Conservation (phyloP, 2,888 invertebrate genomes). For the Sphaerophoria taeniata region DNA sequence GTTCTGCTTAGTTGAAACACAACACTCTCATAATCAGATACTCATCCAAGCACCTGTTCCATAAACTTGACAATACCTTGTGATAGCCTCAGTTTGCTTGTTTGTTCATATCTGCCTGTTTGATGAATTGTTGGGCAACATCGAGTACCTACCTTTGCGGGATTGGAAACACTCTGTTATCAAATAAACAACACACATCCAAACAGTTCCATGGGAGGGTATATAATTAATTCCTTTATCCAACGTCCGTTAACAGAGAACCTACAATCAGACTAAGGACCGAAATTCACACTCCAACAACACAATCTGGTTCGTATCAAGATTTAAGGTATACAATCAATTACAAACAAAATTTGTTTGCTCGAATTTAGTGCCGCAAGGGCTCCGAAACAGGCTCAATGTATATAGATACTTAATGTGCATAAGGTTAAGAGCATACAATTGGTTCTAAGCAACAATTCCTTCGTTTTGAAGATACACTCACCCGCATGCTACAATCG, state of each 20-base stretch:
- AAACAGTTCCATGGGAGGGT: not conserved
- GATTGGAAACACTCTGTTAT: slow-evolving; percentile 33
- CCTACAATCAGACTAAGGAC: not conserved
- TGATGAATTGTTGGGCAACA: slow-evolving; percentile 22
- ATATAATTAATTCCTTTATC: slow-evolving; percentile 49
- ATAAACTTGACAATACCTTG: not conserved
- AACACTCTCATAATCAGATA: not conserved
- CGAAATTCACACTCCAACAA: not conserved
- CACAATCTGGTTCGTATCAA: not conserved
- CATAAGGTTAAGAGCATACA: too few species aligned
- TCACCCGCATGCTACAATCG: not conserved
- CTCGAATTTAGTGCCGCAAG: slow-evolving; percentile 34
- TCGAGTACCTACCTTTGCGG: slow-evolving; percentile 15
- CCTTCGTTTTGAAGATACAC: not conserved
- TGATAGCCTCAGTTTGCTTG: not conserved
- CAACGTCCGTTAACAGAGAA: slow-evolving; percentile 8
- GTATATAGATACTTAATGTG: too few species aligned
- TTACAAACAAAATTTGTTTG: slow-evolving; percentile 56
- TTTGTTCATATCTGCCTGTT: not conserved
- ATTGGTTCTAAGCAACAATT: slow-evolving; percentile 15
- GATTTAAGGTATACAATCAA: slow-evolving; percentile 49
- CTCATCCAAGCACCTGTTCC: not conserved
- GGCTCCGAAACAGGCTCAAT: not conserved
- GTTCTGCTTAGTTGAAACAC: not conserved
- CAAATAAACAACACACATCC: slow-evolving; percentile 43